Evolutionary conservation across 2,797 vertebrate species (phyloP).

Genomic region (Channa striata): DNA sequence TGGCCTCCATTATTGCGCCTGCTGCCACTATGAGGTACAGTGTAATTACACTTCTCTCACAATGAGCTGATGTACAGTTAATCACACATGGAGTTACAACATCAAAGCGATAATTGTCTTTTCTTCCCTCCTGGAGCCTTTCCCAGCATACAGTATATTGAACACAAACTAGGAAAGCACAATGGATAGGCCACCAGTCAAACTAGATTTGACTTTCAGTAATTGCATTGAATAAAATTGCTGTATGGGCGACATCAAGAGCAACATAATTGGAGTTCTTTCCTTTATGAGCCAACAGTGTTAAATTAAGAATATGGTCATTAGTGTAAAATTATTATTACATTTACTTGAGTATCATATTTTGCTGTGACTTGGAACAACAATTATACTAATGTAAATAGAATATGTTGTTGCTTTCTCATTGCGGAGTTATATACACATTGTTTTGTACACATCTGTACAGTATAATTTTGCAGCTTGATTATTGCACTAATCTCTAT

Average conservation of each 20-base stretch:
- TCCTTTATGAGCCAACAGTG: conserved; percentile 11
- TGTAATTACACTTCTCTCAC: too few relatives aligned
- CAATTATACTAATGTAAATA: neutral
- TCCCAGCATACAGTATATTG: neutral
- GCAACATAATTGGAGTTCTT: conserved; percentile 15
- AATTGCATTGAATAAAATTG: conserved; percentile 29
- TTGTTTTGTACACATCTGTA: neutral
- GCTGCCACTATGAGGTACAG: too few relatives aligned
- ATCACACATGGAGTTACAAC: neutral
- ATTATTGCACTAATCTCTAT: too few relatives aligned
- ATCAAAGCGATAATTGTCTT: neutral
- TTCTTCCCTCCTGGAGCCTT: conserved; percentile 4
- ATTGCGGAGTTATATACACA: neutral
- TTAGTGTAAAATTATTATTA: neutral
- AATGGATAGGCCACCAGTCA: conserved; percentile 14
- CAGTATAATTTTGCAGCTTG: too few relatives aligned
- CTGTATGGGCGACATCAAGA: conserved; percentile 11
- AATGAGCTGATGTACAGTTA: neutral
- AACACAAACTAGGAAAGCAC: conserved; percentile 29
- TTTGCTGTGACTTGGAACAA: neutral
- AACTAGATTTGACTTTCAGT: conserved; percentile 20
- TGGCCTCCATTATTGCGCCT: too few relatives aligned
- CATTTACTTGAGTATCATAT: neutral
- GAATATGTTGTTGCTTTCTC: neutral
- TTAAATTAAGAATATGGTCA: conserved; percentile 13